Conservation (phyloP, 2,888 invertebrate species). For the Metallyticus violacea region DNA sequence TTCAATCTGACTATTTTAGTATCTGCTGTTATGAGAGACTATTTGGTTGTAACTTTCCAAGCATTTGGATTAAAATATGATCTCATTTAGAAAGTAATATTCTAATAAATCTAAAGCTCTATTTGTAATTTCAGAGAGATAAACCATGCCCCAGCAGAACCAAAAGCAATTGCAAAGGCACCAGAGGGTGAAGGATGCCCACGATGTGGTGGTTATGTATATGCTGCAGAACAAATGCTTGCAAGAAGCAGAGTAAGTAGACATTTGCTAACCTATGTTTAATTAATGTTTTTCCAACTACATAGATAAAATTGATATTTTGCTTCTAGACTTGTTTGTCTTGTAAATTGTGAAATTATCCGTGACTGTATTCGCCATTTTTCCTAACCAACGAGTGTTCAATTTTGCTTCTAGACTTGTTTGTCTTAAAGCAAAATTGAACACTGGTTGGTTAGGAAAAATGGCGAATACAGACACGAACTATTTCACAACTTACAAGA, state of each 20-base stretch:
- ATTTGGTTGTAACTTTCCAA: not conserved
- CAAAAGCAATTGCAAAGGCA: conserved; percentile 73
- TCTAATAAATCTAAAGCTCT: not conserved
- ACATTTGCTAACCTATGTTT: not conserved
- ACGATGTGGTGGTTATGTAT: conserved; percentile 83
- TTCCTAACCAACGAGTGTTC: too few relatives aligned
- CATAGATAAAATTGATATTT: too few relatives aligned
- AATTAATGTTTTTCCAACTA: not conserved
- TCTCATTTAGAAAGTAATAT: not conserved
- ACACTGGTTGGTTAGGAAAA: too few relatives aligned
- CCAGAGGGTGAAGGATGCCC: conserved; percentile 86
- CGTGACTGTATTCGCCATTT: too few relatives aligned
- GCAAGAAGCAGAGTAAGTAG: conserved; percentile 83
- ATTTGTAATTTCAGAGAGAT: conserved; percentile 8
- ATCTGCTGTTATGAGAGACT: not conserved
- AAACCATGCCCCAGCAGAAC: conserved; percentile 49
- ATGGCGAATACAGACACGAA: too few relatives aligned
- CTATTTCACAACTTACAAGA: too few relatives aligned
- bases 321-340: too few relatives aligned
- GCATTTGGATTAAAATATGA: not conserved
- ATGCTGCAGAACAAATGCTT: conserved; percentile 90
- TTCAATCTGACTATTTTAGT: not conserved
- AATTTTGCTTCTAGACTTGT: too few relatives aligned
- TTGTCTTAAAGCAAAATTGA: too few relatives aligned
- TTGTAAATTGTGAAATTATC: too few relatives aligned